Evolutionary conservation across 2,888 invertebrate genomes (phyloP), one percentile per base, ranked within the genome.

Genomic region (Plemyria rubiginata): DNA sequence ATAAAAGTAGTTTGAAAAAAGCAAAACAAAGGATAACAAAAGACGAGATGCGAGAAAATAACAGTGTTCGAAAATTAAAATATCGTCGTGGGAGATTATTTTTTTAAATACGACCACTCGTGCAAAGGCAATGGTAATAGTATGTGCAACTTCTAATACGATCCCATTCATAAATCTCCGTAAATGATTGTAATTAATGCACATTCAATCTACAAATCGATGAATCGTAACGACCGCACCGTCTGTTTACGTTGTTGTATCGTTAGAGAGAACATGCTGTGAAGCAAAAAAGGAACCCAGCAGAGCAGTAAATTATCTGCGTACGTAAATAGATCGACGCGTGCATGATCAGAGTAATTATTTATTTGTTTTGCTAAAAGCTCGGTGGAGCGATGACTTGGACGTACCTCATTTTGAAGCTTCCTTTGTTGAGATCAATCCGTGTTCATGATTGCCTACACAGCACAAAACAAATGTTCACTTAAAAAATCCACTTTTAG

Each of bases 331-430:
- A 91, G 86, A 84, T 79, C 79, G 75, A 84, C 80, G 83, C 82
- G 80, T 85, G 80, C 76, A 81, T 79, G 73, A 77, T 80, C 74
- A 68, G 67, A 74, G 75, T 84, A 85, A 88, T 87, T 89, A 90
- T 90, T 90, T 90, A 90, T 90, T 90, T 89, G 88, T 92, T 90
- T 91, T 91, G 86, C 82, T 87, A 84, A 85, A 89, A 89, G 86
- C 84, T 85, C 81, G 68, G 66, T 80, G 73, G 86, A 82, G 79
- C 87, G 87, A 88, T 88, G 86, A 88, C 86, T 82, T 85, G 11
- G 73, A 89, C 92, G 71, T 88, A 92, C 92, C 92, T 92, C 92
- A 92, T 92, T 89, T 90, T 91, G 88, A 83, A 74, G 81, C 83
- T 82, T 89, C 88, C 89, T 90, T 89, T 90, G 89, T 90, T 81